Evolutionary conservation across 1,140 invertebrate genomes (phyloP), one percentile per base, ranked within the genome.

Genomic region (Lanistes nyassanus): DNA sequence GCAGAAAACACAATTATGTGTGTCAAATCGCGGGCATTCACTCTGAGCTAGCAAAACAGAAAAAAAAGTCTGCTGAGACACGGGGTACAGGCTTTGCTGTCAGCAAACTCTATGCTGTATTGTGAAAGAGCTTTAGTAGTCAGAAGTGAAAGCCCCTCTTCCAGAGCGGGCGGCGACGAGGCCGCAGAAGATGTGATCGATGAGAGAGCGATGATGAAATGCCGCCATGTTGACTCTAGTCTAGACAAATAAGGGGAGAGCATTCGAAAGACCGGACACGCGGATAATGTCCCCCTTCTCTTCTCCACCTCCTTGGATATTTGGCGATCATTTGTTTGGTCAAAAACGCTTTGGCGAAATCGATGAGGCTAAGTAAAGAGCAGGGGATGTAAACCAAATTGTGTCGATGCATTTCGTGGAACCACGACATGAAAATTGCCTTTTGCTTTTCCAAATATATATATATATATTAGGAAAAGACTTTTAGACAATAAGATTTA

Each of bases 1-100:
- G 23, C 26, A 67, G 65, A 67, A 67, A 67, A 67, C 65, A 67
- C 36, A 67, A 67, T 67, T 39, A 42, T 39, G 42, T 67, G n/a
- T 67, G 42, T 67, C 65, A 67, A 67, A 67, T 67, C 65, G 42
- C 65, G 21, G 29, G n/a, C 36, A 31, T 67, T 67, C 42, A 39
- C 65, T 39, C 21, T 23, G 13, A n/a, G 19, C 29, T 13, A 29
- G 39, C 11, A 23, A 23, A 21, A 42, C 23, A 39, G 29, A 39
- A 60, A 39, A 39, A 23, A 2, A 5, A 3, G 23, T 16, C 29
- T 37, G 3, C 21, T 5, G 34, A 37, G 36, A 42, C 34, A 23
- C 21, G 65, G 36, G n/a, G 36, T 47, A 47, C 5, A 2, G 42
- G 42, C 42, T 2, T 9, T 13, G 42, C 42, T 6, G 42, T 47